These are phyloP conservation scores for Etia nguti DNA, from an alignment of 2,113 vertebrate genomes.

Conservation along the genomic window DNA sequence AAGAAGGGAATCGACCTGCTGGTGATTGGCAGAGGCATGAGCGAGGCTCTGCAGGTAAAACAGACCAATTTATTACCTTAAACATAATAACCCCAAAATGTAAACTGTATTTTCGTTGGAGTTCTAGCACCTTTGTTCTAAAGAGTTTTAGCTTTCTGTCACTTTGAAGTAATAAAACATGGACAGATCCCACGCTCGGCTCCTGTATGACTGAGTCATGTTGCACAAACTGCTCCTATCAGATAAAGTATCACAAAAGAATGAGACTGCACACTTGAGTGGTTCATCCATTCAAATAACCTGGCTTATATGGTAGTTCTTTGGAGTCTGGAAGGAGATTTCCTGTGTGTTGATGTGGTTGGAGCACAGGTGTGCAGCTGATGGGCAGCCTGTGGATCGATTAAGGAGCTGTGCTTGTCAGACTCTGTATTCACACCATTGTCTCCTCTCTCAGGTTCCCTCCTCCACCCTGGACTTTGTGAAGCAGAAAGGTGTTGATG, in stretches of 20 bases:
- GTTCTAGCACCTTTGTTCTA: fast-evolving
- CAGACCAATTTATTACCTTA: not conserved
- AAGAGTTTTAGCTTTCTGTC: not conserved
- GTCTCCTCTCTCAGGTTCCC: conserved; percentile 75
- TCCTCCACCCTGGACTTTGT: conserved; percentile 83
- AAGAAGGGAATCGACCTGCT: conserved; percentile 79
- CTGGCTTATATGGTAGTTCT: fast-evolving
- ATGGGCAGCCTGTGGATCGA: fast-evolving
- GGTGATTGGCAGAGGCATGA: conserved; percentile 94
- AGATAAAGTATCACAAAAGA: not conserved
- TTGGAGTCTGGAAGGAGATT: not conserved
- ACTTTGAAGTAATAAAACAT: not conserved
- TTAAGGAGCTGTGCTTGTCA: not conserved
- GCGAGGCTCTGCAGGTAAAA: conserved; percentile 86
- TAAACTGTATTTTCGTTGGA: not conserved
- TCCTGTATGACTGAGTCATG: not conserved
- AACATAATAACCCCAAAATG: not conserved
- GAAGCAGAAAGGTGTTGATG: conserved; percentile 77
- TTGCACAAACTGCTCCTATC: fast-evolving
- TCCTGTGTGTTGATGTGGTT: fast-evolving
- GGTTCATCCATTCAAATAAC: not conserved
- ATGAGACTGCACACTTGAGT: not conserved
- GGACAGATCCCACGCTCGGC: not conserved
- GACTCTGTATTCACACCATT: not conserved
- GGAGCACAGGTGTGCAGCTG: not conserved